A percentile compares a stretch with the other conserved stretches of the same genome.
phyloP scores from a whole-genome alignment of 2,888 invertebrate species.

The Ptychoptera contaminata region DNA sequence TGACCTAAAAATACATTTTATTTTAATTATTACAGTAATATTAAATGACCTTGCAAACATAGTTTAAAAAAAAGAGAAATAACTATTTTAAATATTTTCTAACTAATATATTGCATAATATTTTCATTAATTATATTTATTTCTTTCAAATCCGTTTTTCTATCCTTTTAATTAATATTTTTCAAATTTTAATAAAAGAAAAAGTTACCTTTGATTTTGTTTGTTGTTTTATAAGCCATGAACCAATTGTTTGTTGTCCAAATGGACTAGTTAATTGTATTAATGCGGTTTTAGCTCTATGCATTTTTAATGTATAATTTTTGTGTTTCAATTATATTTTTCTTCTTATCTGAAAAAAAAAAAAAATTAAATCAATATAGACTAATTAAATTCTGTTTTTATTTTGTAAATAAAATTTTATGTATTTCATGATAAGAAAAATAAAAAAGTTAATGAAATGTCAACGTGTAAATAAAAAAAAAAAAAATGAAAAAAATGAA shows the following conservation, averaged over 20 bases:
- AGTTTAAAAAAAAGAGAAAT: slow-evolving; percentile 6
- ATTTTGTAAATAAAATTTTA: too few relatives aligned
- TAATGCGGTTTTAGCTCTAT: slow-evolving; percentile 62
- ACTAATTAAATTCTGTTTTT: not conserved
- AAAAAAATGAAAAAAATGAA: too few relatives aligned
- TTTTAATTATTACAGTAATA: too few relatives aligned
- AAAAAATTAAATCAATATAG: slow-evolving; percentile 2
- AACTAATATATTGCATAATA: not conserved
- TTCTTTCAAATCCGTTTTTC: not conserved
- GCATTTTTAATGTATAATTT: slow-evolving; percentile 38
- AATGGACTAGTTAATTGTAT: slow-evolving; percentile 47
- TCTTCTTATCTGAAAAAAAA: slow-evolving; percentile 7
- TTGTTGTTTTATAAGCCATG: slow-evolving; percentile 55
- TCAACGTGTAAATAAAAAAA: too few relatives aligned
- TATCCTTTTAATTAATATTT: not conserved
- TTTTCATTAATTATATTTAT: not conserved
- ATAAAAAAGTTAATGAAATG: too few relatives aligned
- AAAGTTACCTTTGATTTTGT: slow-evolving; percentile 32
- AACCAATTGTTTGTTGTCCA: slow-evolving; percentile 56
- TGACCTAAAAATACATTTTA: too few relatives aligned
- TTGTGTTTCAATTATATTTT: too few relatives aligned
- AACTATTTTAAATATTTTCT: not conserved
- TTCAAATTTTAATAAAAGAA: slow-evolving; percentile 8
- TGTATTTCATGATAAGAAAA: too few relatives aligned
- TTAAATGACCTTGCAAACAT: not conserved